Conservation (phyloP, 2,797 vertebrate genomes). For the Pteronotus mesoamericanus region DNA sequence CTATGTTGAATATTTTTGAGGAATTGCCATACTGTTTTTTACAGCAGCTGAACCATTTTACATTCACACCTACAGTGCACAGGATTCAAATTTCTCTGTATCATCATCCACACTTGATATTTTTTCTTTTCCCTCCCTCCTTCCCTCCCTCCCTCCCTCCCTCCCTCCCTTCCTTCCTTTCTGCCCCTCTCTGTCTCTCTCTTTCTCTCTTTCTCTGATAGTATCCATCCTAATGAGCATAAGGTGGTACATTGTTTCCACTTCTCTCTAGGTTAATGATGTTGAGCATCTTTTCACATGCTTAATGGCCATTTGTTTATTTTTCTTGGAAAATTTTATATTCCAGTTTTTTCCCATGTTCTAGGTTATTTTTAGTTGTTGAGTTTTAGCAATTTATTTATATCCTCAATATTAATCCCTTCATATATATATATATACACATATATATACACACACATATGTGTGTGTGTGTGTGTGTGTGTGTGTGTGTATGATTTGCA, state of each 20-base stretch:
- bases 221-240: not conserved
- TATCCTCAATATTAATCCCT: not conserved
- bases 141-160: not conserved
- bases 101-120: not conserved
- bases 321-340: not conserved
- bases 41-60: not conserved
- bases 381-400: not conserved
- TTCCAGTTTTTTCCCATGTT: not conserved
- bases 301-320: not conserved
- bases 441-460: no score
- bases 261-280: not conserved
- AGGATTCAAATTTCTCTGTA: not conserved
- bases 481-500: not conserved
- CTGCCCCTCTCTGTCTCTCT: no score
- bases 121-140: not conserved
- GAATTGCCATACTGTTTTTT: not conserved
- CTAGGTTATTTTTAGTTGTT: not conserved
- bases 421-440: no score
- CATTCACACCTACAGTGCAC: not conserved
- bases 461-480: no score
- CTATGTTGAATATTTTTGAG: not conserved
- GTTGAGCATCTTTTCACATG: not conserved
- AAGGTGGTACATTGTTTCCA: not conserved
- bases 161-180: no score
- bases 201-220: not conserved